Conservation (phyloP, 1,140 invertebrate species). For the Drosophila punjabiensis region DNA sequence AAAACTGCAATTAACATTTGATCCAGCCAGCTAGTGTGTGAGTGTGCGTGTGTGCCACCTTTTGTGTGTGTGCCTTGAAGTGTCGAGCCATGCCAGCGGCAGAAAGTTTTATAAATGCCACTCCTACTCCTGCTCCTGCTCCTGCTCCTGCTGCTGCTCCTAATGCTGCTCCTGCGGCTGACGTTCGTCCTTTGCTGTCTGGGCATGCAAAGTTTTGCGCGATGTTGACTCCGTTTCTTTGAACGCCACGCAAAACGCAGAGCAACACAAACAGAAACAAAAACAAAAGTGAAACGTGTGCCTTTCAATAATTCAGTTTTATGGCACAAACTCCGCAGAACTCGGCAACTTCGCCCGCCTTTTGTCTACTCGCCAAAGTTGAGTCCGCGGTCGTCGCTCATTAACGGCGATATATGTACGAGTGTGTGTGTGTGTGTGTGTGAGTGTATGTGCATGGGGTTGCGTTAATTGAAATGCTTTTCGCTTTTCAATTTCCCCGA, state of each 20-base stretch:
- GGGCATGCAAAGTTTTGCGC: constrained; percentile 50
- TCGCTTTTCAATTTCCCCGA: constrained; percentile 53
- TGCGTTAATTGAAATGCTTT: constrained; percentile 67
- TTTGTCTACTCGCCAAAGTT: constrained; percentile 47
- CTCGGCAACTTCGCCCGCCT: constrained; percentile 33
- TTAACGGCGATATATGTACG: constrained; percentile 44
- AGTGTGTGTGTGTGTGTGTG: background rate
- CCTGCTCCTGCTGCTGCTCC: constrained; percentile 18
- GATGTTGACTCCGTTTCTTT: constrained; percentile 78
- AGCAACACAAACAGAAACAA: constrained; percentile 57
- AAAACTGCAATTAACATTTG: constrained; percentile 82
- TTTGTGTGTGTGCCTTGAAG: constrained; percentile 63
- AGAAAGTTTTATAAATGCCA: constrained; percentile 72
- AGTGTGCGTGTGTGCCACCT: constrained; percentile 20
- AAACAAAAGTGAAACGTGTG: constrained; percentile 71
- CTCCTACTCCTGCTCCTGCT: constrained; percentile 15
- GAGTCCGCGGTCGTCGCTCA: constrained; percentile 50
- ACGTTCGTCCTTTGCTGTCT: constrained; percentile 41
- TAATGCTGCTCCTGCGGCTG: constrained; percentile 19
- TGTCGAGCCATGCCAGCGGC: constrained; percentile 68
- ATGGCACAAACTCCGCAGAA: constrained; percentile 59
- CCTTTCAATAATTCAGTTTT: constrained; percentile 71
- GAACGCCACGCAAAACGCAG: constrained; percentile 35
- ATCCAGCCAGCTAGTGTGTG: constrained; percentile 32
- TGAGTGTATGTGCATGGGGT: constrained; percentile 2